Evolutionary conservation across 2,113 vertebrate genomes (phyloP).

Genomic region (Corythaeola cristata): DNA sequence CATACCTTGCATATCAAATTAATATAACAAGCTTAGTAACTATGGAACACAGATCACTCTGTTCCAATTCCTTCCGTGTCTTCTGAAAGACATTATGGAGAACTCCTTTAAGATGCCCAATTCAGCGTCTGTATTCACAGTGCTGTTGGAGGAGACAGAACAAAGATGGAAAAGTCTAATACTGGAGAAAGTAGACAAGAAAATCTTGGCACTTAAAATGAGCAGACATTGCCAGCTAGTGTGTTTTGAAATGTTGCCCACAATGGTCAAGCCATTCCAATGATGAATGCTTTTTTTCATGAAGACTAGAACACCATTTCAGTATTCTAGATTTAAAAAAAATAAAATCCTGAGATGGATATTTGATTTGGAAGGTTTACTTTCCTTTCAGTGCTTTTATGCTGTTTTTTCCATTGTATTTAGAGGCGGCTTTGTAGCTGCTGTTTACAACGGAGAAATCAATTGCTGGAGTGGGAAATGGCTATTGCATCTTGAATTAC

Average conservation of each 20-base stretch:
- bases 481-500: slow-evolving; percentile 12
- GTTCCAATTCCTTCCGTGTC: background rate
- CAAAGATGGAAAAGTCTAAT: background rate
- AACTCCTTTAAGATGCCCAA: background rate
- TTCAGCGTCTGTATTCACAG: background rate
- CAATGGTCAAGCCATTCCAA: background rate
- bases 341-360: background rate
- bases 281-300: background rate
- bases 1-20: background rate
- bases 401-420: background rate
- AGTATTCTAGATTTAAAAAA: background rate
- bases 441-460: background rate
- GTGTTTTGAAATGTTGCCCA: background rate
- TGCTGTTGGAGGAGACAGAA: background rate
- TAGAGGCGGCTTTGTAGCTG: background rate
- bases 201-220: background rate
- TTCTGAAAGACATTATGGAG: background rate
- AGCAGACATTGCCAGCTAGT: background rate
- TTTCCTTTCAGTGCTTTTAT: background rate
- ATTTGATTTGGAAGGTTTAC: background rate
- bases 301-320: background rate
- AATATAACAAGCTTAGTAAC: background rate
- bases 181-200: background rate
- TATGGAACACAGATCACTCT: background rate
- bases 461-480: background rate